phyloP scores from a whole-genome alignment of 1,140 invertebrate genomes.

The Vanessa atalanta region DNA sequence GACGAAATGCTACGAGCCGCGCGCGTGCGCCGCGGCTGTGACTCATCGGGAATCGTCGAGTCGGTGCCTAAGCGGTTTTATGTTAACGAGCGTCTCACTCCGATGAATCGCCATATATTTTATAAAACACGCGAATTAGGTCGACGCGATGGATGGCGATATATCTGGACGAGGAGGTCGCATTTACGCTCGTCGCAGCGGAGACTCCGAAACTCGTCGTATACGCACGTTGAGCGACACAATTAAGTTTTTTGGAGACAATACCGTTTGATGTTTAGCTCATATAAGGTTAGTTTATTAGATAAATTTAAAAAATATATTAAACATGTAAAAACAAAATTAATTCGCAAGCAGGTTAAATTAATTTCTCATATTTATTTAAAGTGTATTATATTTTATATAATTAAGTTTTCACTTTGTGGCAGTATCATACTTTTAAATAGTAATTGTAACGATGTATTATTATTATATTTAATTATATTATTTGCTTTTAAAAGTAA shows the following conservation, averaged over 20 bases:
- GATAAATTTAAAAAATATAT: conserved; percentile 4
- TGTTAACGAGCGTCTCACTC: conserved; percentile 12
- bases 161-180: conserved; percentile 8
- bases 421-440: conserved; percentile 1
- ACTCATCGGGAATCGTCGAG: conserved; percentile 6
- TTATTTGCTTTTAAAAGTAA: conserved; percentile 11
- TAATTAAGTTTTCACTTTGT: conserved; percentile 12
- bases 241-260: too few species aligned
- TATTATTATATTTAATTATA: conserved; percentile 18
- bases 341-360: conserved; percentile 17
- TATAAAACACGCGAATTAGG: conserved; percentile 13
- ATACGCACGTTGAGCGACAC: too few species aligned
- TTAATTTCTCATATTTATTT: conserved; percentile 8
- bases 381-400: conserved; percentile 9
- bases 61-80: neutral
- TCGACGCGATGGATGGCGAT: neutral
- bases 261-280: too few species aligned
- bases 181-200: too few species aligned
- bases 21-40: conserved; percentile 11
- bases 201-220: too few species aligned
- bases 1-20: conserved; percentile 1
- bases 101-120: conserved; percentile 10
- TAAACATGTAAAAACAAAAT: conserved; percentile 17
- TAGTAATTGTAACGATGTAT: conserved; percentile 8
- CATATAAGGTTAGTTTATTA: conserved; percentile 14